Percentiles rank a stretch among this genome's conserved stretches.
Evolutionary conservation across 2,888 invertebrate species (phyloP).

Genomic region (Hesperia comma): DNA sequence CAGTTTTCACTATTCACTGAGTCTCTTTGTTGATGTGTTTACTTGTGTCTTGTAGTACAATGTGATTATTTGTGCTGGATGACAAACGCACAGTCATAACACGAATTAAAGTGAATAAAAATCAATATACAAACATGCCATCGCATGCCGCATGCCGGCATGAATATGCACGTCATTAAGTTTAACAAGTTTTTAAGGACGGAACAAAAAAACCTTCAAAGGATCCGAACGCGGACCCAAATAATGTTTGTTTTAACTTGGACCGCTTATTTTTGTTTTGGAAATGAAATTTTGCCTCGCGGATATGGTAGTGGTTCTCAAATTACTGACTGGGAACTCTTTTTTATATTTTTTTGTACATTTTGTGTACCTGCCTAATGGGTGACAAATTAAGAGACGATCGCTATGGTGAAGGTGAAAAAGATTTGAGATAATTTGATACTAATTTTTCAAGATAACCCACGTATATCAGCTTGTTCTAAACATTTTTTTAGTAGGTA

Average conservation of each 20-base stretch:
- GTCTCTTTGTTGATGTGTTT: no score
- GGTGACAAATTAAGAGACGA: no score
- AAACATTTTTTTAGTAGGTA: no score
- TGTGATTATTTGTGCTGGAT: neutral
- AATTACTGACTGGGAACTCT: neutral
- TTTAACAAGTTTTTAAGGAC: slow-evolving; percentile 37
- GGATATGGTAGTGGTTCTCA: slow-evolving; percentile 23
- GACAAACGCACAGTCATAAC: slow-evolving; percentile 2
- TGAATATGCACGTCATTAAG: slow-evolving; percentile 31
- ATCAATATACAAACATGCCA: slow-evolving; percentile 9
- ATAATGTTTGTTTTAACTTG: slow-evolving; percentile 34
- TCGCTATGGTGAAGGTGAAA: no score
- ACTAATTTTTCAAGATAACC: no score
- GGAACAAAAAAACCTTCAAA: slow-evolving; percentile 32
- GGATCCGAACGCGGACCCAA: slow-evolving; percentile 23
- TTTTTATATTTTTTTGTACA: no score
- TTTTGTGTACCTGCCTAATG: no score
- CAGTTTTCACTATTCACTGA: no score
- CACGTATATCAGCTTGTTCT: no score
- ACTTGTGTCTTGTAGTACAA: no score
- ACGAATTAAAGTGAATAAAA: slow-evolving; percentile 4
- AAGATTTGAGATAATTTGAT: no score
- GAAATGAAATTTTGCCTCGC: slow-evolving; percentile 34
- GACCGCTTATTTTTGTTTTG: slow-evolving; percentile 29
- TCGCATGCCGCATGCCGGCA: neutral